phyloP scores from a whole-genome alignment of 2,113 vertebrate species.

The Solenodon paradoxus region DNA sequence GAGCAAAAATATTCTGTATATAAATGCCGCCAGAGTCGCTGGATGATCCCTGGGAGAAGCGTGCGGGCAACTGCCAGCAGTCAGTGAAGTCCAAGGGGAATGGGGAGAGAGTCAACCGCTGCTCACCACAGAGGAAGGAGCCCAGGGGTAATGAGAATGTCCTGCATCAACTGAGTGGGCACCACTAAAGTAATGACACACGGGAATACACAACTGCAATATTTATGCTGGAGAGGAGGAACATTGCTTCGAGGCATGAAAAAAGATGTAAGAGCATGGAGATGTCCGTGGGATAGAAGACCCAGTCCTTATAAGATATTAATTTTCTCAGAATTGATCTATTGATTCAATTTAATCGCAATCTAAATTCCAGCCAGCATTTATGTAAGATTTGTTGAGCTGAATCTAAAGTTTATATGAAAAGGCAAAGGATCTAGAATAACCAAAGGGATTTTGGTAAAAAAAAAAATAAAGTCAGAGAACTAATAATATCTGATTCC shows the following conservation, averaged over 20 bases:
- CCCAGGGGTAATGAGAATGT: neutral
- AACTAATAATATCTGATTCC: neutral
- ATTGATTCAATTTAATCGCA: neutral
- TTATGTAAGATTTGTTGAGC: neutral
- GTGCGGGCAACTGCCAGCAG: no score
- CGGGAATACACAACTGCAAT: neutral
- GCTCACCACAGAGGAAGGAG: neutral
- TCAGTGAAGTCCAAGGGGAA: neutral
- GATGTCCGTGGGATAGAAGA: neutral
- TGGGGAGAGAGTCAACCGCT: neutral
- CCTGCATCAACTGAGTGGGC: fast-evolving
- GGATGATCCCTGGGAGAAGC: neutral
- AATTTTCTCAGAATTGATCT: neutral
- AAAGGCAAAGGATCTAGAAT: neutral
- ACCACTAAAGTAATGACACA: neutral
- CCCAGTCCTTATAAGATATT: neutral
- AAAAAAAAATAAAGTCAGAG: neutral
- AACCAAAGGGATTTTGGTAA: no score
- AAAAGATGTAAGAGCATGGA: neutral
- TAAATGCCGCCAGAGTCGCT: neutral
- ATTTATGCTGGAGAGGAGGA: neutral
- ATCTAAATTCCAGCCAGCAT: neutral
- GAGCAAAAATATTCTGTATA: neutral
- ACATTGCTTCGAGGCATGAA: neutral
- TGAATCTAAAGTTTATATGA: neutral